These are phyloP conservation scores for Tricholauxania praeusta DNA, from an alignment of 2,888 invertebrate species.

Conservation along the genomic window DNA sequence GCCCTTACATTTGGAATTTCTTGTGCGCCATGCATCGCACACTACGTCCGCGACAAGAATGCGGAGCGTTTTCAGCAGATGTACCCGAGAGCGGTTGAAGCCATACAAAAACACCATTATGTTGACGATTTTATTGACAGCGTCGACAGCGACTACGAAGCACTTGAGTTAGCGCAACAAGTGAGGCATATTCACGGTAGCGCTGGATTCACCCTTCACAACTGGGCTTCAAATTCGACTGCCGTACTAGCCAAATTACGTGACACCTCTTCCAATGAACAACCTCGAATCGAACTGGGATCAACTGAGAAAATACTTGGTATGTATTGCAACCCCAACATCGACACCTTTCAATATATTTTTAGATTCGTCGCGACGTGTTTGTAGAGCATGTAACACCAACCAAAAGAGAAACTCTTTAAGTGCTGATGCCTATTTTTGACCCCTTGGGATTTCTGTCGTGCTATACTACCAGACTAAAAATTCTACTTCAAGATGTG, in stretches of 20 bases:
- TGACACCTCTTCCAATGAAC: not conserved
- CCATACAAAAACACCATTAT: constrained; percentile 21
- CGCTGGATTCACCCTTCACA: constrained; percentile 21
- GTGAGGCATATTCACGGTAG: not conserved
- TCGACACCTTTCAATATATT: constrained; percentile 34
- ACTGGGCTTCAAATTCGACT: constrained; percentile 32
- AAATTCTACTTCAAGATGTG: constrained; percentile 11
- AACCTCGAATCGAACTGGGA: not conserved
- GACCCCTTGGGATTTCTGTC: constrained; percentile 29
- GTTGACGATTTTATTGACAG: not conserved
- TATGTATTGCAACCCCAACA: constrained; percentile 30
- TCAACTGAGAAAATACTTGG: constrained; percentile 28
- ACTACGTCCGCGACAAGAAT: constrained; percentile 31
- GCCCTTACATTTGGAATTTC: constrained; percentile 41
- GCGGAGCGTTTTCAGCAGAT: not conserved
- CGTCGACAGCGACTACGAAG: too few species aligned
- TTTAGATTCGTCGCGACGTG: constrained; percentile 31
- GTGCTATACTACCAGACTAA: constrained; percentile 22
- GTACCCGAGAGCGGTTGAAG: constrained; percentile 8
- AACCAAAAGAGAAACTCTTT: constrained; percentile 25
- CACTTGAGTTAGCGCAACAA: not conserved
- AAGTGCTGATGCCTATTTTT: constrained; percentile 31
- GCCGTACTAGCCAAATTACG: constrained; percentile 4
- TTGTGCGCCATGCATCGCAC: constrained; percentile 43
- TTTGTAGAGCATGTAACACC: not conserved